phyloP scores from a whole-genome alignment of 2,888 invertebrate species.

The Alviniconcha strummeri region DNA sequence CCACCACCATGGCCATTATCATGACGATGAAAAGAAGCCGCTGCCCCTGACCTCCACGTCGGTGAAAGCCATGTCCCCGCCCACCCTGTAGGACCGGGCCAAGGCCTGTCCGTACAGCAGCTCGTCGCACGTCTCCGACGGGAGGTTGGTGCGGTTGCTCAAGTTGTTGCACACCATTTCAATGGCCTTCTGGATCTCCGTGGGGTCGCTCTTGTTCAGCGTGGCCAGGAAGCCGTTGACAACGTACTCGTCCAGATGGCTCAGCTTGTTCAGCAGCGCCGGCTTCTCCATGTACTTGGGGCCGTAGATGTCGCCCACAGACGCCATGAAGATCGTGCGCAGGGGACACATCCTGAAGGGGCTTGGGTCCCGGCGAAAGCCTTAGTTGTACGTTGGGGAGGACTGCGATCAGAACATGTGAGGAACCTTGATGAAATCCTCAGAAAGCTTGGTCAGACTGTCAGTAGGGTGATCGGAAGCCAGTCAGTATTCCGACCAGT shows the following conservation, averaged over 20 bases:
- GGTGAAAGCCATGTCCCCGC: background rate
- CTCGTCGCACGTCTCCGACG: background rate
- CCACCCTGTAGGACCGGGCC: background rate
- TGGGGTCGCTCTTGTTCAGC: conserved; percentile 19
- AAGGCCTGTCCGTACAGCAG: background rate
- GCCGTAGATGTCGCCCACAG: conserved; percentile 14
- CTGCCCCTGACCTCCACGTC: conserved; percentile 4
- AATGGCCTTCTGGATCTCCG: conserved; percentile 1
- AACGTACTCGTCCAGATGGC: background rate
- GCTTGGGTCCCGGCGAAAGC: too few relatives aligned
- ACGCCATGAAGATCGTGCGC: background rate
- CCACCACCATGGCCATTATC: too few relatives aligned
- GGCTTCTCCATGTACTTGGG: background rate
- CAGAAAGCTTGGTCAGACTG: too few relatives aligned
- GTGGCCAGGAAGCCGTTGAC: background rate
- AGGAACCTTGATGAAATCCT: too few relatives aligned
- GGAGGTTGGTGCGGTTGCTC: background rate
- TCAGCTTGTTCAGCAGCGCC: background rate
- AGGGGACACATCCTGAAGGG: background rate
- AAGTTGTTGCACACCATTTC: conserved; percentile 9
- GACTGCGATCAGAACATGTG: too few relatives aligned
- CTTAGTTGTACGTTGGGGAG: too few relatives aligned
- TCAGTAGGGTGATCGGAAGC: too few relatives aligned
- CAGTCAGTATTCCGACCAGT: too few relatives aligned
- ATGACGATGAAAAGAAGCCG: too few relatives aligned